Percentiles rank a stretch among this genome's conserved stretches.
Evolutionary conservation across 1,140 invertebrate species (phyloP).

Genomic region (Ceratina japonica): DNA sequence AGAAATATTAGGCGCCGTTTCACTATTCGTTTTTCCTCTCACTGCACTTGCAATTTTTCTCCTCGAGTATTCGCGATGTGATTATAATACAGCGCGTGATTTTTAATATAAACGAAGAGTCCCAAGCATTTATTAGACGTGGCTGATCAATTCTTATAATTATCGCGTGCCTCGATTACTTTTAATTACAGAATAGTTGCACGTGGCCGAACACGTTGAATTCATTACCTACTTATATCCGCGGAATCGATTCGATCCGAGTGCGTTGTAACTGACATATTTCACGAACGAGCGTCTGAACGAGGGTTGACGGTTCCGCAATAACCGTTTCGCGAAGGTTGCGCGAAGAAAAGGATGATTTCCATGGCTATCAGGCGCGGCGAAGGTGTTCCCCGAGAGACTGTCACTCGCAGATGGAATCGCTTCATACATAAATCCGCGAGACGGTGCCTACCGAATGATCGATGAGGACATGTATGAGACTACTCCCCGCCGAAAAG

Average conservation of each 20-base stretch:
- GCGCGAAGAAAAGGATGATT: conserved; percentile 46
- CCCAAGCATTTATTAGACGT: too few species aligned
- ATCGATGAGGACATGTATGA: conserved; percentile 58
- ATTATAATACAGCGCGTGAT: too few species aligned
- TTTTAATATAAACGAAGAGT: too few species aligned
- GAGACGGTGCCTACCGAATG: conserved; percentile 14
- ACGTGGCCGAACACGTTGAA: neutral
- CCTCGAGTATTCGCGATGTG: too few species aligned
- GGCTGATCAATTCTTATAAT: too few species aligned
- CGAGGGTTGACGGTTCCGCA: conserved; percentile 50
- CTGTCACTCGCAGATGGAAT: conserved; percentile 56
- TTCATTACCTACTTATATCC: conserved; percentile 25
- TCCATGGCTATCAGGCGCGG: conserved; percentile 37
- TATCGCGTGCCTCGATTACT: too few species aligned
- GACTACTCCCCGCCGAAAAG: conserved; percentile 8
- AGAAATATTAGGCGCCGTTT: too few species aligned
- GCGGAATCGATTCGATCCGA: conserved; percentile 2
- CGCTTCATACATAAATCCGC: conserved; percentile 52
- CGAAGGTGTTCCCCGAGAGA: conserved; percentile 30
- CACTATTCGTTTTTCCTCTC: too few species aligned
- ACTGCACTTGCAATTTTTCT: too few species aligned
- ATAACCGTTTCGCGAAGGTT: conserved; percentile 47
- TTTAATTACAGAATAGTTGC: neutral
- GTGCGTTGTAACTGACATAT: conserved; percentile 49
- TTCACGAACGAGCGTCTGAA: conserved; percentile 36